Evolutionary conservation across 92 coral and sea anemone genomes (phyloP).

Genomic region (Actinernus sp.): DNA sequence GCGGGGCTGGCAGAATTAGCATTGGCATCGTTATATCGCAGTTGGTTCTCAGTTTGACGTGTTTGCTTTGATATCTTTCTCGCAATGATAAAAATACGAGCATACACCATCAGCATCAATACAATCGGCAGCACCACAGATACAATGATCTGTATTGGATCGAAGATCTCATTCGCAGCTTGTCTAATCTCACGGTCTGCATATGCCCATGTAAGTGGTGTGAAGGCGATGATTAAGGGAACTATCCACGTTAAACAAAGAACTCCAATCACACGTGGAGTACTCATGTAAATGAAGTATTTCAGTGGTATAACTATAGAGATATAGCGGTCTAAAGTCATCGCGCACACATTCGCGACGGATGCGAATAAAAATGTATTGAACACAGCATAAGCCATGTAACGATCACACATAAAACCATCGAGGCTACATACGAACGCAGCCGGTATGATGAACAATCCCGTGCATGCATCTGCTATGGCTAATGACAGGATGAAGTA

Average conservation of each 20-base stretch:
- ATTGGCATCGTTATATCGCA: slow-evolving; percentile 30
- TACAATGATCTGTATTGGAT: slow-evolving; percentile 23
- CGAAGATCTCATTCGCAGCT: slow-evolving; percentile 14
- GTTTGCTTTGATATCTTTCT: slow-evolving; percentile 23
- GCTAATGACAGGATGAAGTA: slow-evolving; percentile 21
- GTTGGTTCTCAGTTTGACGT: slow-evolving; percentile 24
- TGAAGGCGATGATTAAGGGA: slow-evolving; percentile 15
- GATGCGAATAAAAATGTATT: slow-evolving; percentile 35
- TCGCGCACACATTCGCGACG: slow-evolving; percentile 27
- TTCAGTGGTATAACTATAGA: slow-evolving; percentile 31
- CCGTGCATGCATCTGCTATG: slow-evolving; percentile 17
- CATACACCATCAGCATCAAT: slow-evolving; percentile 31
- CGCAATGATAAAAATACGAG: slow-evolving; percentile 27
- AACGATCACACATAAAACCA: slow-evolving; percentile 22
- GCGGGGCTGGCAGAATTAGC: background rate
- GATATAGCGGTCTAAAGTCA: slow-evolving; percentile 41
- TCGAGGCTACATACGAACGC: slow-evolving; percentile 18
- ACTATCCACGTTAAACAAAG: slow-evolving; percentile 17
- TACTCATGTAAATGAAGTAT: slow-evolving; percentile 17
- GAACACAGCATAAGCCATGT: slow-evolving; percentile 27
- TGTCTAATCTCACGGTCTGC: background rate
- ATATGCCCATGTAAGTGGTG: background rate
- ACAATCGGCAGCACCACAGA: slow-evolving; percentile 23
- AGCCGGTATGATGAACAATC: slow-evolving; percentile 19
- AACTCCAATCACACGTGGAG: background rate